Base-by-base conservation (phyloP, 2,113 vertebrate genomes). In the Beaufortia kweichowensis region DNA sequence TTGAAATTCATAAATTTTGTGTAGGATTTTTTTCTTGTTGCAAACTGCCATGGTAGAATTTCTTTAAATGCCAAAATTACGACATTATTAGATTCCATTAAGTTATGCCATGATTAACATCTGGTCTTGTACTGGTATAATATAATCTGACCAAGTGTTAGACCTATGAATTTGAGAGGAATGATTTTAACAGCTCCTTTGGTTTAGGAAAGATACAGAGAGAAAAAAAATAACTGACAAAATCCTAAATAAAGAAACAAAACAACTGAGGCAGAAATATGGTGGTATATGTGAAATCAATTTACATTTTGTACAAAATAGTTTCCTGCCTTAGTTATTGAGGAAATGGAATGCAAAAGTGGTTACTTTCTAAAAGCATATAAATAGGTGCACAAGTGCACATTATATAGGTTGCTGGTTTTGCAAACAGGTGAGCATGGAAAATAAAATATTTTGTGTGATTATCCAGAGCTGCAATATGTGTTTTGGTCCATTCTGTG, bases 251-350 rank as follows among this genome's bases (percentile, higher is more conserved):
- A 50, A 50, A 28, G 68, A 31, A 61, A n/a, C 26, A 10, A 64
- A 60, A 64, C 19, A 87, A 86, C 80, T 72, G 31, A 81, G 71
- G 67, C 76, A 81, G 82, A 39, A 10, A 82, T 85, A 82, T 43
- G 26, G 31, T 56, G 14, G 17, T 28, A 48, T 31, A 70, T 21
- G 23, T 41, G 60, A 76, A 76, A 56, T 82, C 28, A n/a, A 75
- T 91, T 90, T 84, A 81, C 71, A 85, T 77, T 63, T 68, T 76
- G 3, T 67, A 67, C 26, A 74, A 70, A 24, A 57, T 21, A 21
- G 31, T 26, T 46, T 70, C 59, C 43, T 63, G 31, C 57, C 43
- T 31, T n/a, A n/a, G n/a, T n/a, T n/a, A n/a, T n/a, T 59, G 62
- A 62, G 26, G 12, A 43, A 67, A 28, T 26, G 29, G 66, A 78